phyloP scores from a whole-genome alignment of 2,113 vertebrate species.

The Psittacula cyanocephala region DNA sequence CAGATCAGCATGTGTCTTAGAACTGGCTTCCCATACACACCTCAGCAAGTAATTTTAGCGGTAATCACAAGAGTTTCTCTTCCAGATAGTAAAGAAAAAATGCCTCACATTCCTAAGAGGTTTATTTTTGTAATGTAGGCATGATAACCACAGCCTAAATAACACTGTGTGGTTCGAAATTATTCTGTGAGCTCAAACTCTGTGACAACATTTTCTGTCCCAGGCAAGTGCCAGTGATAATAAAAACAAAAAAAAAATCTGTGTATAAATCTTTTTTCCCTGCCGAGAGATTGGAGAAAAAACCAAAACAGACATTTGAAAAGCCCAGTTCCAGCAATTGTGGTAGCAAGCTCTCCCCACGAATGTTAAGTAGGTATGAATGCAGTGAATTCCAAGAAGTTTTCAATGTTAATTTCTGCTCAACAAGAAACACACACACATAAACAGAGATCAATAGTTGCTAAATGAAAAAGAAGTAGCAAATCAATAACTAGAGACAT shows the following conservation, averaged over 20 bases:
- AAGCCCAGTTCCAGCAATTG: too few species aligned
- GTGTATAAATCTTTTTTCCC: not conserved
- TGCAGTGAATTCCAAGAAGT: conserved; percentile 24
- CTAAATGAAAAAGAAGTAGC: conserved; percentile 56
- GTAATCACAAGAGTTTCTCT: not conserved
- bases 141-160: not conserved
- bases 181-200: not conserved
- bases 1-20: not conserved
- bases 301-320: not conserved
- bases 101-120: not conserved
- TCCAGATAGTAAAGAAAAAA: not conserved
- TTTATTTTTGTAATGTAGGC: not conserved
- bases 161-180: not conserved
- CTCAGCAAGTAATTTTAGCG: not conserved
- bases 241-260: not conserved
- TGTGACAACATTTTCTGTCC: not conserved
- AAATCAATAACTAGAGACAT: conserved; percentile 23
- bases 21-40: not conserved
- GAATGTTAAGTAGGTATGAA: not conserved
- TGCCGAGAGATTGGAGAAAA: not conserved
- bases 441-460: conserved; percentile 15
- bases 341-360: not conserved
- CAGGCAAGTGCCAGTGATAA: not conserved
- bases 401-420: conserved; percentile 55
- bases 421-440: conserved; percentile 2